Evolutionary conservation across 2,888 invertebrate genomes (phyloP), one percentile per base, ranked within the genome.

Genomic region (Drosophila macrospina): DNA sequence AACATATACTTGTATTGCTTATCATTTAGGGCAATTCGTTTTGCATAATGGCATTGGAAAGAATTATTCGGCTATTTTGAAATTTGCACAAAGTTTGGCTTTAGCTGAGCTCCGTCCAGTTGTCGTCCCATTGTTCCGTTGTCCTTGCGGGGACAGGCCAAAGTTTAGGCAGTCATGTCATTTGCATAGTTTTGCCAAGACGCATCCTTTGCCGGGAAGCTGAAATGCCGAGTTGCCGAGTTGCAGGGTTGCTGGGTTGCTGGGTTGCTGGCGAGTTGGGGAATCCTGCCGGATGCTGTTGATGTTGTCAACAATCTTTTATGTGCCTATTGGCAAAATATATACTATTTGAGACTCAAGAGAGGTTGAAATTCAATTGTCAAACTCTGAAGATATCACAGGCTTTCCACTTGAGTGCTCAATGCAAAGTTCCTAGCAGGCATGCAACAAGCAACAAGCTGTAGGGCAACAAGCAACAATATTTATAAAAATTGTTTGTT

Each of bases 301-400:
- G 80, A 76, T 64, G 84, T 83, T 82, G 82, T 82, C 86, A 88
- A 82, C 88, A 82, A 84, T 84, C 86, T 86, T 86, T 88, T 88
- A 83, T 86, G 74, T 84, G 86, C 83, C 83, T 86, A 79, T 86
- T 77, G 83, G 83, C 83, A 83, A 80, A 65, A 79, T 79, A 54
- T 54, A 61, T 85, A 73, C n/a, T 85, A 20, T 20, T 71, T 63
- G 69, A 60, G 57, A 44, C 16, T 45, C 13, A 8, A 26, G 41
- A 30, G 57, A 57, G 59, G 28, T 85, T 75, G 70, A 76, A 83
- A 84, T 84, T 84, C 86, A 84, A 84, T 88, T 84, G 86, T 85
- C 80, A 79, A 82, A 82, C 70, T 76, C 52, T 55, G 57, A 64
- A 70, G 84, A 82, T 89, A 89, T 89, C 89, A 80, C 63, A 85